Evolutionary conservation across 2,797 vertebrate genomes (phyloP), one percentile per base, ranked within the genome.

Genomic region (Labroides dimidiatus): DNA sequence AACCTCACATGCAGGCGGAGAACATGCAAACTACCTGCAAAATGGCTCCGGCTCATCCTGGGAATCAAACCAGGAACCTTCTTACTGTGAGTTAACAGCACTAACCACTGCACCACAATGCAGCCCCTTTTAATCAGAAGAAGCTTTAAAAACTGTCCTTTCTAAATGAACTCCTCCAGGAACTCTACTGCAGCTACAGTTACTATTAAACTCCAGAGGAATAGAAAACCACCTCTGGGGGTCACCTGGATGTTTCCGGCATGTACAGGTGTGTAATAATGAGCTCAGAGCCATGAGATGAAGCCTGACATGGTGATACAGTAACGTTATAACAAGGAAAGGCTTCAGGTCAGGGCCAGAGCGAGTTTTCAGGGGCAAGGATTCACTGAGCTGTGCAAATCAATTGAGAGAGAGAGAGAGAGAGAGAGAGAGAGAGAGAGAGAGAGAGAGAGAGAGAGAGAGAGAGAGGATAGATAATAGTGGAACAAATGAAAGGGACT

Each of bases 301-400:
- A 52, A 68, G 59, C 59, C 66, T 72, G 50, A 58, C 64, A 62
- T 41, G 66, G 17, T 9, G 23, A 27, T 61, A 57, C 63, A 65
- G 54, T 51, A 41, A 43, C 33, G 4, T 55, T 95, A 93, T 91
- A 95, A 96, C 94, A 95, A 96, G 95, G 94, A 91, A 90, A 95
- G 95, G 94, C 94, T 81, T 39, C 44, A 65, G 75, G 67, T 84
- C 66, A 58, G 73, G 76, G 51, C 73, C 56, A 21, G 33, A 48
- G 17, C 42, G 69, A 71, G 42, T 81, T 45, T 65, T 60, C 62
- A 52, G 61, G 45, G 52, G 48, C 53, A 60, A 50, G 21, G 16
- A 37, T 65, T 72, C 72, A 76, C 52, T 78, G 54, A 64, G 30
- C 75, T 55, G 78, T 72, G 68, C 68, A 85, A 78, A 84, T 85